These are phyloP conservation scores for Sorex fumeus DNA, from an alignment of 2,113 vertebrate genomes.

Conservation along the genomic window DNA sequence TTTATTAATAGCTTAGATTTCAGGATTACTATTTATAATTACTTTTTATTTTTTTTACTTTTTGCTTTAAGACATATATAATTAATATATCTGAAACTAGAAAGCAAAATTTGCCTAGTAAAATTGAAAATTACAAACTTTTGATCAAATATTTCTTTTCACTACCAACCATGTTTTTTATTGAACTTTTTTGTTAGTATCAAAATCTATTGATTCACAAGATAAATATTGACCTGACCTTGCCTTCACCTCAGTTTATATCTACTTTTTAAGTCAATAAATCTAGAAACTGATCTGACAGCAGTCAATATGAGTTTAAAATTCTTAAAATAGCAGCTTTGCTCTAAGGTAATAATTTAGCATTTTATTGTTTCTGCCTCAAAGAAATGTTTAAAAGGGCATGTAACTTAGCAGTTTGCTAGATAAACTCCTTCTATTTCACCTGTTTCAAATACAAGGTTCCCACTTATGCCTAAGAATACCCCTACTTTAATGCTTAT, in stretches of 20 bases:
- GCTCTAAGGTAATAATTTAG: conserved; percentile 82
- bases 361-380: conserved; percentile 83
- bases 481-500: conserved; percentile 51
- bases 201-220: conserved; percentile 89
- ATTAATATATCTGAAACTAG: conserved; percentile 48
- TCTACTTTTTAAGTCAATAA: conserved; percentile 89
- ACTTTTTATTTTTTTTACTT: not conserved
- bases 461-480: conserved; percentile 29
- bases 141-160: conserved; percentile 79
- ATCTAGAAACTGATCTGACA: conserved; percentile 90
- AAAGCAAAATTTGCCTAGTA: conserved; percentile 69
- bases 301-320: conserved; percentile 89
- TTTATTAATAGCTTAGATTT: not conserved
- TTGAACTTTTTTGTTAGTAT: conserved; percentile 88
- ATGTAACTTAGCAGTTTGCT: conserved; percentile 57
- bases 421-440: conserved; percentile 59
- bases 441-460: conserved; percentile 27
- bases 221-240: conserved; percentile 91
- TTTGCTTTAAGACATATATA: not conserved
- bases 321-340: conserved; percentile 88
- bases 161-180: conserved; percentile 81
- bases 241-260: conserved; percentile 89
- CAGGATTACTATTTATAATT: not conserved
- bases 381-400: conserved; percentile 74
- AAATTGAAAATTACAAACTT: conserved; percentile 84